Evolutionary conservation across 2,888 invertebrate genomes (phyloP), one percentile per base, ranked within the genome.

Genomic region (Ophioninae sp.): DNA sequence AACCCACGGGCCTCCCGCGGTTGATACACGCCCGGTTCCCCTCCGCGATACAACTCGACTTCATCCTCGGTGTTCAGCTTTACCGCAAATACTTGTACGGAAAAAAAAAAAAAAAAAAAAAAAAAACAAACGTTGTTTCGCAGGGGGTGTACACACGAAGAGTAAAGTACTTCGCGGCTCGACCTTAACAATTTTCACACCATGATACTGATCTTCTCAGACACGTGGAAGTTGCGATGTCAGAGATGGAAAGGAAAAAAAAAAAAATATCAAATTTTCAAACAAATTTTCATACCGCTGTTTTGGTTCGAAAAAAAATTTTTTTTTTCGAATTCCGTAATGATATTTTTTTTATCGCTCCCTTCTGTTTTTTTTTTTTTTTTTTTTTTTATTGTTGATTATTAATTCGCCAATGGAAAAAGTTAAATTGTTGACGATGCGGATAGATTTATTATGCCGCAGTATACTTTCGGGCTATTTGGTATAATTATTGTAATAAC

Each of bases 131-230:
- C 50, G 64, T 79, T 21, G 65, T 59, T 79, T 73, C 41, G 20
- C 67, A 37, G 73, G 73, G 73, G 73, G 44, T 79, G 20, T 50
- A 30, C 21, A 59, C 67, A 67, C 67, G 59, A 59, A 61, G 79
- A 73, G 73, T 79, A 64, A 72, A 73, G 73, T 73, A 79, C 73
- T 79, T 79, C 73, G 79, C 79, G 67, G 73, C 73, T 73, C 67
- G 67, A 73, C 37, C 44, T 65, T 23, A 13, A 79, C 79, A 79
- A 84, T 84, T 84, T 84, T 84, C 84, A 81, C 84, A 81, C 84
- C 79, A 81, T 79, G 84, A 84, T 84, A 86, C 76, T 39, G 67
- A 85, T 85, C 84, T 85, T 84, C 81, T 82, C 85, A 82, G 80
- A 83, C 82, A 80, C 68, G 59, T n/a, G 69, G 21, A 13, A 50